phyloP scores from a whole-genome alignment of 2,888 invertebrate genomes.

The Xestobium rufovillosum region DNA sequence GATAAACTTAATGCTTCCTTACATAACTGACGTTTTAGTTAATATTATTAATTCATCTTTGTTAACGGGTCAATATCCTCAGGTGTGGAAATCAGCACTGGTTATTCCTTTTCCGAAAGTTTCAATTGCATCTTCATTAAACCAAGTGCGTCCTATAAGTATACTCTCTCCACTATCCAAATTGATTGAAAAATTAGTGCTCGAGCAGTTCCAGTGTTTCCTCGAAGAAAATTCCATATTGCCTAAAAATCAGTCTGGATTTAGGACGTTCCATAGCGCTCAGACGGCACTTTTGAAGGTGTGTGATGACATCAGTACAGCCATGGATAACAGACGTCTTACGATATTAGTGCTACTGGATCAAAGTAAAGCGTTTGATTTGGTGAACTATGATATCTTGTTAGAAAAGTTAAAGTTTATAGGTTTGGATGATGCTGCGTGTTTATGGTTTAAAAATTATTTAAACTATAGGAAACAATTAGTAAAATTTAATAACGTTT shows the following conservation, averaged over 20 bases:
- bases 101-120: neutral
- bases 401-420: neutral
- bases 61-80: neutral
- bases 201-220: neutral
- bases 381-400: neutral
- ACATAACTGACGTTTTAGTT: too few relatives aligned
- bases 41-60: too few relatives aligned
- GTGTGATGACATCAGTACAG: neutral
- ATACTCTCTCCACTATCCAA: neutral
- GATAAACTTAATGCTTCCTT: too few relatives aligned
- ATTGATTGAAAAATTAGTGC: too few relatives aligned
- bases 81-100: neutral
- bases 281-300: too few relatives aligned
- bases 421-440: neutral
- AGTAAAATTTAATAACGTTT: too few relatives aligned
- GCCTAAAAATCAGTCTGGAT: neutral
- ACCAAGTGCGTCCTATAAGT: neutral
- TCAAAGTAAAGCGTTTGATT: neutral
- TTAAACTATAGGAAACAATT: too few relatives aligned
- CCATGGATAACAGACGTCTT: neutral
- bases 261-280: neutral
- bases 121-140: neutral
- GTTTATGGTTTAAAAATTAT: too few relatives aligned
- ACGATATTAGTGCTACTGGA: conserved; percentile 1
- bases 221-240: neutral